phyloP scores from a whole-genome alignment of 2,888 invertebrate genomes.

The Thereva nobilitata region DNA sequence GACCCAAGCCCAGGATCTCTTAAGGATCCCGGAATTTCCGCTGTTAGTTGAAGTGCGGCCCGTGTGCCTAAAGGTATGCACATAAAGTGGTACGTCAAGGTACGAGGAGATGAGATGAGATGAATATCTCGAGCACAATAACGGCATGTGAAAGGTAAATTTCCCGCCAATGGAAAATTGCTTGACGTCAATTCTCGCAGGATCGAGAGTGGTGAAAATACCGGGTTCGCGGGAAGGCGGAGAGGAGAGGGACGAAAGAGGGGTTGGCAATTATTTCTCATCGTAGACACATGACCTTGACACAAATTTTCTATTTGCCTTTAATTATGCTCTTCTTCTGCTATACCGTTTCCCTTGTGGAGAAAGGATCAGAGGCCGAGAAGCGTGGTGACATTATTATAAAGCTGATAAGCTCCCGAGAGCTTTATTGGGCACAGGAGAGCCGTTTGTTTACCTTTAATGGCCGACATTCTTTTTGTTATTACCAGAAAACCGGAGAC shows the following conservation, averaged over 20 bases:
- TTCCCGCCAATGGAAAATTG: constrained; percentile 13
- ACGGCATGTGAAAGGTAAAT: too few species aligned
- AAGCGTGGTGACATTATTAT: constrained; percentile 12
- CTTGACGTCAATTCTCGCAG: constrained; percentile 11
- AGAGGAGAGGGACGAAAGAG: background rate
- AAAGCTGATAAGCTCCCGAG: constrained; percentile 14
- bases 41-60: too few species aligned
- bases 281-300: constrained; percentile 32
- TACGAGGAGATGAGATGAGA: too few species aligned
- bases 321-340: constrained; percentile 30
- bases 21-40: too few species aligned
- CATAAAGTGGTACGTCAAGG: too few species aligned
- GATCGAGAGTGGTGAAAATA: too few species aligned
- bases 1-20: too few species aligned
- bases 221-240: too few species aligned
- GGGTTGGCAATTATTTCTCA: constrained; percentile 29
- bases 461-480: too few species aligned
- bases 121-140: too few species aligned
- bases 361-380: background rate
- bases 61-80: too few species aligned
- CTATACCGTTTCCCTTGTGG: background rate
- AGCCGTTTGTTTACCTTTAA: background rate
- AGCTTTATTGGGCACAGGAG: background rate
- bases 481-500: too few species aligned
- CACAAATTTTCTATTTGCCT: constrained; percentile 33